Conservation (phyloP, 2,113 vertebrate genomes). For the Cheirogaleus medius region DNA sequence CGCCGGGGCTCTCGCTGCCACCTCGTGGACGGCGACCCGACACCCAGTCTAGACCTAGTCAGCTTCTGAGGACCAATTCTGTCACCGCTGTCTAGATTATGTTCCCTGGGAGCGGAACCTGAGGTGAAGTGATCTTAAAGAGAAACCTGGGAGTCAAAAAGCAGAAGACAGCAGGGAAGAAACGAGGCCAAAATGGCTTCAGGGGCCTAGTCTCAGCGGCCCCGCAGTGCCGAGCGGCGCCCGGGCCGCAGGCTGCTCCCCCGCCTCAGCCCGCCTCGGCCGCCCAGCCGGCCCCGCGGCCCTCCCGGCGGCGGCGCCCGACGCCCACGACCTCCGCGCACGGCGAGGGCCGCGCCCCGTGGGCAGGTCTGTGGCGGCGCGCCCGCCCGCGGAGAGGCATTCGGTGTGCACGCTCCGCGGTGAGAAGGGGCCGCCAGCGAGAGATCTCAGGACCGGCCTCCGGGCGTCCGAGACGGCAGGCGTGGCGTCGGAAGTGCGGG, state of each 20-base stretch:
- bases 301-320: background rate
- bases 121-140: background rate
- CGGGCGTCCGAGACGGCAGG: too few species aligned
- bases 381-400: too few species aligned
- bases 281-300: background rate
- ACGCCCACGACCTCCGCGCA: too few species aligned
- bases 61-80: background rate
- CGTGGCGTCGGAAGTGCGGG: too few species aligned
- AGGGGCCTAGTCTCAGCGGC: background rate
- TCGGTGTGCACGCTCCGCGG: background rate
- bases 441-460: too few species aligned
- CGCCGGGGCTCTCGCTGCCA: background rate
- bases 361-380: too few species aligned
- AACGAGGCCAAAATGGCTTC: background rate
- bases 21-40: background rate
- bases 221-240: fast-evolving
- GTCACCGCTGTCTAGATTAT: background rate
- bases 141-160: background rate
- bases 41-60: background rate
- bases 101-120: background rate
- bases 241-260: background rate
- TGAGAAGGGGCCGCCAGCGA: background rate
- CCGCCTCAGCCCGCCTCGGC: background rate
- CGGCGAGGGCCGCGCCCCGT: too few species aligned
- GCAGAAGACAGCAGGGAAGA: background rate